Percentiles rank a stretch among this genome's conserved stretches.
Evolutionary conservation across 1,140 invertebrate species (phyloP).

Genomic region (Condylostylus longicornis): DNA sequence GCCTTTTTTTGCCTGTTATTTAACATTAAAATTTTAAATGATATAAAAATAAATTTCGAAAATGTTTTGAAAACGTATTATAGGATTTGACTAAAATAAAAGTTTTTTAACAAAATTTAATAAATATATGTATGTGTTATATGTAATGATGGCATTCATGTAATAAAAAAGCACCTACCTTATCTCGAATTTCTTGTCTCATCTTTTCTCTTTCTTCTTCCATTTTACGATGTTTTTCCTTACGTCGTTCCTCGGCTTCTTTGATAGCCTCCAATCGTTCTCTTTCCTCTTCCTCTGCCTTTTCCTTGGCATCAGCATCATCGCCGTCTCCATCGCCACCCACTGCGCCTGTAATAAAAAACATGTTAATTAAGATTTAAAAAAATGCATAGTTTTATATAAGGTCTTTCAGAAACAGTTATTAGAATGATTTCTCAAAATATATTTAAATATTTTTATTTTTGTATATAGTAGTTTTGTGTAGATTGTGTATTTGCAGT

Average conservation of each 20-base stretch:
- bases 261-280: conserved; percentile 83
- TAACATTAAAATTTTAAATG: too few relatives aligned
- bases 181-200: conserved; percentile 94
- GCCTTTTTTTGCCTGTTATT: too few relatives aligned
- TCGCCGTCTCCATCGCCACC: conserved; percentile 80
- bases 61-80: too few relatives aligned
- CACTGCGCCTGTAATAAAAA: conserved; percentile 54
- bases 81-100: too few relatives aligned
- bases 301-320: conserved; percentile 80
- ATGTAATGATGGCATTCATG: too few relatives aligned
- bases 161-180: conserved; percentile 54
- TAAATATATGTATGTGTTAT: too few relatives aligned
- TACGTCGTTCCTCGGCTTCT: conserved; percentile 84
- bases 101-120: too few relatives aligned
- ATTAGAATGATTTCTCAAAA: background rate
- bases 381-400: conserved; percentile 2
- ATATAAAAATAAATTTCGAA: too few relatives aligned
- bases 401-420: background rate
- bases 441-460: too few relatives aligned
- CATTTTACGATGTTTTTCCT: conserved; percentile 96
- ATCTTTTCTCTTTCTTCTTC: conserved; percentile 96
- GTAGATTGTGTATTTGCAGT: too few relatives aligned
- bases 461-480: too few relatives aligned
- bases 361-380: too few relatives aligned
- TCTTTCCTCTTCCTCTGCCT: conserved; percentile 87